Evolutionary conservation across 2,888 invertebrate genomes (phyloP).

Genomic region (Sarcophaga subvicina): DNA sequence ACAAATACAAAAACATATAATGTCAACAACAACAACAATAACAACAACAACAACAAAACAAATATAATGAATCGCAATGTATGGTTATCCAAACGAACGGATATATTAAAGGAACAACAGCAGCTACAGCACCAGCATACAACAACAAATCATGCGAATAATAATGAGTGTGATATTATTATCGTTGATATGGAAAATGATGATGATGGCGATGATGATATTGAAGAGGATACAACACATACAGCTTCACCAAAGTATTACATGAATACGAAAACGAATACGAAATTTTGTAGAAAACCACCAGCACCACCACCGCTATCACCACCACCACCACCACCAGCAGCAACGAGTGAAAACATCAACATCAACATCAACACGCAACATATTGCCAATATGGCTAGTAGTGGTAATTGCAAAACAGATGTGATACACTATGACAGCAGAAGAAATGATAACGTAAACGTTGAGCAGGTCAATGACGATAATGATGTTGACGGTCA

Average conservation of each 20-base stretch:
- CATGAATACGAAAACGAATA: constrained; percentile 45
- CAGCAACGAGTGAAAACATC: background rate
- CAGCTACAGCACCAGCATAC: constrained; percentile 40
- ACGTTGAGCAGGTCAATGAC: constrained; percentile 13
- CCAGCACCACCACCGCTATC: background rate
- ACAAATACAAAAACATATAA: constrained; percentile 37
- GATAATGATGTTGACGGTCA: constrained; percentile 41
- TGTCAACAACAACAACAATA: constrained; percentile 29
- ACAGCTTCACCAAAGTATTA: constrained; percentile 32
- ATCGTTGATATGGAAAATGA: constrained; percentile 63
- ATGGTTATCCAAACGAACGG: constrained; percentile 12
- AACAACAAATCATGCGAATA: constrained; percentile 18
- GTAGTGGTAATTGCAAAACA: background rate
- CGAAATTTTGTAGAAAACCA: constrained; percentile 39
- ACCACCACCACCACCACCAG: background rate
- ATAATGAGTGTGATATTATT: constrained; percentile 60
- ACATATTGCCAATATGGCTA: constrained; percentile 35
- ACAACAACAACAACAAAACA: constrained; percentile 6
- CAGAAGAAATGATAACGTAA: constrained; percentile 15
- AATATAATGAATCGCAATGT: constrained; percentile 35
- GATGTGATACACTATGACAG: background rate
- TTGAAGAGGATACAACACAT: background rate
- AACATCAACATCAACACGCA: constrained; percentile 33
- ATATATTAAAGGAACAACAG: constrained; percentile 19
- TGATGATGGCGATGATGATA: constrained; percentile 13